Percentiles rank a stretch among this genome's conserved stretches.
Conservation (phyloP, 2,888 invertebrate genomes). For the Oscheius sp. region DNA sequence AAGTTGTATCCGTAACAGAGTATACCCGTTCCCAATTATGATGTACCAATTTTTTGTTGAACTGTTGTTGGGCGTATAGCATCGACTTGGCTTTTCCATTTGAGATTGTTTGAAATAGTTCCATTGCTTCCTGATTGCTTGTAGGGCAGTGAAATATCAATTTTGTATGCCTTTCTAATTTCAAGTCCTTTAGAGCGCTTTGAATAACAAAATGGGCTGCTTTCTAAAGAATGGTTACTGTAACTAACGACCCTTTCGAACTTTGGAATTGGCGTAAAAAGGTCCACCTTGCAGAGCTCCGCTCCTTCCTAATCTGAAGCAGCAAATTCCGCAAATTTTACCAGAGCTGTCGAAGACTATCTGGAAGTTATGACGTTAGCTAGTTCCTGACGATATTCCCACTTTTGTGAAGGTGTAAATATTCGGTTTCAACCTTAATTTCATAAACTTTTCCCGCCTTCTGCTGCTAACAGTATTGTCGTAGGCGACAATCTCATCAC, state of each 20-base stretch:
- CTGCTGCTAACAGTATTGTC: background rate
- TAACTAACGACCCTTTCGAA: background rate
- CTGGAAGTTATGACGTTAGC: background rate
- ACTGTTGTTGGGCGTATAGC: background rate
- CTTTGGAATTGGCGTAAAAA: background rate
- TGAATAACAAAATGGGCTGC: background rate
- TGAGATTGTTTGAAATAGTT: background rate
- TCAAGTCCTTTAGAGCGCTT: background rate
- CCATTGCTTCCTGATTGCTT: background rate
- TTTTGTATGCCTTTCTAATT: background rate
- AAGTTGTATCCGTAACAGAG: background rate
- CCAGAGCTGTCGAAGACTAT: background rate
- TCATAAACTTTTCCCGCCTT: background rate
- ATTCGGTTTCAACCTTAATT: background rate
- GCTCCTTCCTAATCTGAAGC: background rate
- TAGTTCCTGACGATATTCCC: too few relatives aligned
- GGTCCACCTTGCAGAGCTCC: background rate
- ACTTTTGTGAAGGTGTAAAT: background rate
- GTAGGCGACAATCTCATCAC: background rate
- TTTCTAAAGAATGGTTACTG: background rate
- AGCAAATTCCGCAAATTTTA: background rate
- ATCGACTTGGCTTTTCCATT: background rate
- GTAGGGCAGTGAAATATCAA: background rate
- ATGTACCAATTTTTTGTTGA: background rate
- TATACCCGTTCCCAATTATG: background rate